Evolutionary conservation across 2,888 invertebrate genomes (phyloP), one percentile per base, ranked within the genome.

Genomic region (Limnephilus marmoratus): DNA sequence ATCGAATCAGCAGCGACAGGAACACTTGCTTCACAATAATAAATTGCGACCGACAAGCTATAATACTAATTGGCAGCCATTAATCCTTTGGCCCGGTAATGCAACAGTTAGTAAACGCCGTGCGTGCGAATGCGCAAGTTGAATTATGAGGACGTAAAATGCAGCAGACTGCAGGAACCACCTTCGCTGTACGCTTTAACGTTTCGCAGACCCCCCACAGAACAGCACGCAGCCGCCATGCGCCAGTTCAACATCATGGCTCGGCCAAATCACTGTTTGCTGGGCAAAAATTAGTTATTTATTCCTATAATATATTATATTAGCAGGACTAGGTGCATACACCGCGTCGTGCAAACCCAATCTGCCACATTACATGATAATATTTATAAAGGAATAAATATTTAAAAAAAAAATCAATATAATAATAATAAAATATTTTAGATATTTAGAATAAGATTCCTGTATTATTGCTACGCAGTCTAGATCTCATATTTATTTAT

Each of bases 21-120:
- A 68, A 68, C 24, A 68, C 68, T 68, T 24, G 68, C 68, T 68
- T 68, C 68, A 68, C 68, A 68, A n/a, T 68, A 68, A 68, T 68
- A 24, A 68, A 68, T 68, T 68, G 68, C 68, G 68, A 68, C 83
- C 24, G 83, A 83, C 83, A 37, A 83, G 83, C 68, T 68, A 24
- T 68, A 24, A 68, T 68, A 68, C 68, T 68, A 68, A 68, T 68
- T 68, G 68, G 68, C 24, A n/a, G 11, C 68, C 68, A 68, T 68
- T 24, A 68, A 68, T 68, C 68, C 68, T 68, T n/a, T 68, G 68
- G 68, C 68, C 24, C 83, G 11, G 83, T 34, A 83, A 83, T 83
- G 83, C 83, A 24, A 41, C 83, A 83, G 83, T 83, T 83, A 37
- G 83, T 83, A 83, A 83, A 34, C 24, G 34, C 7, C 4, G 11